Base-by-base conservation (phyloP, 2,797 vertebrate genomes). In the Acrossocheilus fasciatus region DNA sequence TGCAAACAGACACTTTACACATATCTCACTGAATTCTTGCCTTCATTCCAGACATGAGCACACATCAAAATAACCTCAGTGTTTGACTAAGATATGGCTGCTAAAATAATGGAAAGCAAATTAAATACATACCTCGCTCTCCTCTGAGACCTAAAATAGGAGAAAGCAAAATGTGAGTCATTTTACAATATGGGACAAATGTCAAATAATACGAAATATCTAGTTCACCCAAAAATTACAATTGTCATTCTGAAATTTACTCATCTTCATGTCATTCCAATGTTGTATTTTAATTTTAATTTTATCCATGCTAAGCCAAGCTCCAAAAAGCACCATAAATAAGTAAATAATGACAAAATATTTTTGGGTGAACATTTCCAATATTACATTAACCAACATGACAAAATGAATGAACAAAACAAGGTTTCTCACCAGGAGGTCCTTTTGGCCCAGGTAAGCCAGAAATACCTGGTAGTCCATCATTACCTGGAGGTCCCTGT, bases 121-220 rank as follows among this genome's bases (percentile, higher is more conserved):
- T 14, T 12, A 1, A 83, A 88, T 82, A 81, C 81, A 1, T 91
- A 97, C 96, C 96, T 94, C 88, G 59, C 90, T 96, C 96, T 89
- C 96, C 96, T 72, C 90, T 94, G 79, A 94, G 90, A 90, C 96
- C 96, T 97, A 90, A 10, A 92, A 93, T 36, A 88, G 92, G 79
- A 91, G 30, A 2, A 89, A 20, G 73, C 11, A 81, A 75, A 64
- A 73, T 18, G 26, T 41, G 8, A 83, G 68, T 45, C 14, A 34
- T 4, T 50, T 54, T 36, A 74, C 59, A 83, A 34, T 54, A 4
- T 59, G 17, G 5, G 79, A 1, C 12, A 41, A n/a, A 6, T 57
- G n/a, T 57, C 45, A 68, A 54, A 14, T 69, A 43, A 41, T 73
- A n/a, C 7, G 1, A 26, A 70, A 70, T 41, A 18, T 23, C 18